These are phyloP conservation scores for Exocentrus adspersus DNA, from an alignment of 2,888 invertebrate species.

Conservation along the genomic window DNA sequence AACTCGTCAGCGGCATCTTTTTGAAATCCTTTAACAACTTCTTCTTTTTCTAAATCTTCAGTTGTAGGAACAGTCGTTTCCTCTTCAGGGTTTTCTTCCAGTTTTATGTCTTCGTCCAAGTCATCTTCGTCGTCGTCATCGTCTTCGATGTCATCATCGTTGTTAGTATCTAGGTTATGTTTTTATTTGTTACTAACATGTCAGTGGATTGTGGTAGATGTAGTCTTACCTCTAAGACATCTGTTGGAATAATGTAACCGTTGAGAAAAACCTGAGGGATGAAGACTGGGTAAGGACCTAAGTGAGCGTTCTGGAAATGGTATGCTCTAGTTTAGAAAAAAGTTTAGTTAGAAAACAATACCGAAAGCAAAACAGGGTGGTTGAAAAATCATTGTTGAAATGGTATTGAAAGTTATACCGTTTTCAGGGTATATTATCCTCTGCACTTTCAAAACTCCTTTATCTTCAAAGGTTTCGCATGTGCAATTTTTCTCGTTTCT, in stretches of 20 bases:
- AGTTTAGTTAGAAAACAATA: no score
- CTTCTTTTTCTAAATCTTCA: constrained; percentile 30
- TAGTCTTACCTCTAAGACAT: not conserved
- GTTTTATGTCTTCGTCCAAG: constrained; percentile 29
- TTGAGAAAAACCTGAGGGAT: not conserved
- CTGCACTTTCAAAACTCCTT: constrained; percentile 36
- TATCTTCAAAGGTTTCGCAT: constrained; percentile 40
- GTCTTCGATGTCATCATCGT: constrained; percentile 34
- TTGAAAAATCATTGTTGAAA: no score
- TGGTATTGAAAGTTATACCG: constrained; percentile 7
- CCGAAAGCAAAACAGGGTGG: no score
- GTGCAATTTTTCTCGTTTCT: constrained; percentile 32
- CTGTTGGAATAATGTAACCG: not conserved
- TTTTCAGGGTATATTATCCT: constrained; percentile 23
- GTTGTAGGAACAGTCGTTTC: constrained; percentile 14
- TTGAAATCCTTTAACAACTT: constrained; percentile 14
- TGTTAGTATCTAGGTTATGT: constrained; percentile 15
- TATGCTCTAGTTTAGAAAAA: not conserved
- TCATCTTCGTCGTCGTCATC: constrained; percentile 35
- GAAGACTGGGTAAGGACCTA: not conserved
- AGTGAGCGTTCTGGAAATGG: not conserved
- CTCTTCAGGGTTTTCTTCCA: constrained; percentile 32
- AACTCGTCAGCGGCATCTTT: constrained; percentile 13
- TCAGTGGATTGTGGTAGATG: not conserved
- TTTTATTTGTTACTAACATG: not conserved